Conservation (phyloP, 2,888 invertebrate species). For the Mythimna albipuncta region DNA sequence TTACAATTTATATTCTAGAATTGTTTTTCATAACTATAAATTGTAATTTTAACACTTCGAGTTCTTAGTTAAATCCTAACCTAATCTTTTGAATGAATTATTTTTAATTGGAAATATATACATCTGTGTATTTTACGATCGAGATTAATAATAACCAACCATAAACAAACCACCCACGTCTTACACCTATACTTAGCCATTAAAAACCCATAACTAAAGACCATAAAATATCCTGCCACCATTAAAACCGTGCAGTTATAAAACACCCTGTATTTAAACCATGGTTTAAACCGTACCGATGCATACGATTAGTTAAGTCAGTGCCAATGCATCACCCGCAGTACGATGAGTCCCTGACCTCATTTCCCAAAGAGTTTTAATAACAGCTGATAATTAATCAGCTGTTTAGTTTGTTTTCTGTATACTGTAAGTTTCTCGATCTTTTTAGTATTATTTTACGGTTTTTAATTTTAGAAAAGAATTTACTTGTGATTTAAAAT, state of each 20-base stretch:
- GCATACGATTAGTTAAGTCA: conserved; percentile 47
- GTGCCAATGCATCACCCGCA: conserved; percentile 51
- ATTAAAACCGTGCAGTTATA: conserved; percentile 27
- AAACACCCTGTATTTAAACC: conserved; percentile 38
- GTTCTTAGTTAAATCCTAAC: too few species aligned
- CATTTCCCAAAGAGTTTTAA: conserved; percentile 39
- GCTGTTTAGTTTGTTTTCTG: conserved; percentile 17
- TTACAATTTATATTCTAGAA: too few species aligned
- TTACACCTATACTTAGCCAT: conserved; percentile 12
- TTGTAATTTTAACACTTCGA: background rate
- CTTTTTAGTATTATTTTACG: background rate
- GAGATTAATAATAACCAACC: background rate
- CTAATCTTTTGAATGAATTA: too few species aligned
- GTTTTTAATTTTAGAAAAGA: background rate
- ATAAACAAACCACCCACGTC: background rate
- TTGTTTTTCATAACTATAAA: background rate
- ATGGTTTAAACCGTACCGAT: conserved; percentile 45
- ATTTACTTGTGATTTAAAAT: background rate
- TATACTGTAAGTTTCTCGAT: background rate
- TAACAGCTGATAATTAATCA: conserved; percentile 38
- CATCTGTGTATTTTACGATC: background rate
- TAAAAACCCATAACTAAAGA: conserved; percentile 9
- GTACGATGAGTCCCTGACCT: conserved; percentile 49
- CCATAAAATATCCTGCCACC: conserved; percentile 16
- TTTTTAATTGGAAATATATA: too few species aligned